Evolutionary conservation across 2,113 vertebrate species (phyloP).

Genomic region (Colaptes auratus): DNA sequence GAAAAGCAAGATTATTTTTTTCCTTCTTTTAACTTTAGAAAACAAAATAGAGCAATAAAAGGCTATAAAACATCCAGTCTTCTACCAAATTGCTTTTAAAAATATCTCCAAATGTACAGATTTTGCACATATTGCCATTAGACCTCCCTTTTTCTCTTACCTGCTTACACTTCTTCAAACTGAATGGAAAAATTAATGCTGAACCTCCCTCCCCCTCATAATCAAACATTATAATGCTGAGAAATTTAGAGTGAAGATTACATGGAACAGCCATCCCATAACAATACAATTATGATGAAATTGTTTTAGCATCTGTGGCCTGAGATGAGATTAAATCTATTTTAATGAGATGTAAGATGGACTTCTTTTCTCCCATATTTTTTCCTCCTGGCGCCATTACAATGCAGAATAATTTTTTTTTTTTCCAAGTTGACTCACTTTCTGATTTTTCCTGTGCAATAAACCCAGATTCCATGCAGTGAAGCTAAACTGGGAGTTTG

Average conservation of each 20-base stretch:
- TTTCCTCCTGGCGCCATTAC: conserved; percentile 3
- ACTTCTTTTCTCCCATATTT: conserved; percentile 23
- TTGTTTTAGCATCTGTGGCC: conserved; percentile 61
- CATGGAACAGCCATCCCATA: conserved; percentile 34
- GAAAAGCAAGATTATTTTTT: background rate
- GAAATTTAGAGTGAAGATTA: conserved; percentile 45
- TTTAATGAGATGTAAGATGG: conserved; percentile 43
- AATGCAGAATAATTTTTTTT: background rate
- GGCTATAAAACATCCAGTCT: conserved; percentile 1
- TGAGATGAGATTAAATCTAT: conserved; percentile 60
- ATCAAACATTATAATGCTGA: conserved; percentile 42
- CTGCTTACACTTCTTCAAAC: conserved; percentile 30
- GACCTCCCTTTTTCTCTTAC: conserved; percentile 28
- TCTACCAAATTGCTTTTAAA: conserved; percentile 9
- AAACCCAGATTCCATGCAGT: background rate
- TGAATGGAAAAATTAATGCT: conserved; percentile 62
- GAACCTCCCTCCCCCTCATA: conserved; percentile 25
- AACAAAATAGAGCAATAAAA: conserved; percentile 41
- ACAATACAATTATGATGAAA: conserved; percentile 71
- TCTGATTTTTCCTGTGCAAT: background rate
- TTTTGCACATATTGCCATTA: conserved; percentile 26
- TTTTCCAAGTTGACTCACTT: background rate
- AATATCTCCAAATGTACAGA: conserved; percentile 13
- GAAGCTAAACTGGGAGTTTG: background rate
- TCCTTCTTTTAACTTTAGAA: conserved; percentile 5